Evolutionary conservation across 53 echinoderm and acorn worm genomes (phyloP).

Genomic region (Echinarachnius parma): DNA sequence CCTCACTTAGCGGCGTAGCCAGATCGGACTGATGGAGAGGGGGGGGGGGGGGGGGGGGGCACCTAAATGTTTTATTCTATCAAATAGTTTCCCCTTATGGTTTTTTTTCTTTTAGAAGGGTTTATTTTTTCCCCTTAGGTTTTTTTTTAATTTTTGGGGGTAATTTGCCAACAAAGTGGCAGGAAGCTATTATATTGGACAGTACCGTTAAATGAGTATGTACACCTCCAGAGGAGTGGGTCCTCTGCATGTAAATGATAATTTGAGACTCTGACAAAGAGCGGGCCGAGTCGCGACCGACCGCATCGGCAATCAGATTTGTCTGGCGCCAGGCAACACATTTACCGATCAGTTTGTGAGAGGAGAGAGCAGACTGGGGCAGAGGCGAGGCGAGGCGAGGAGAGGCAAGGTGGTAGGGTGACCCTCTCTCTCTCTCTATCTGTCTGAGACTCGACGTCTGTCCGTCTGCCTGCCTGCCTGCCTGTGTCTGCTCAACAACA

Average conservation of each 20-base stretch:
- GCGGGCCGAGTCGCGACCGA: conserved; percentile 11
- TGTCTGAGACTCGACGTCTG: no score
- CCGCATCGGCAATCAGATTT: conserved; percentile 56
- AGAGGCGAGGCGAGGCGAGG: no score
- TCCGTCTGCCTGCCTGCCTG: no score
- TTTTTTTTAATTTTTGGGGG: background rate
- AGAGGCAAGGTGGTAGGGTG: no score
- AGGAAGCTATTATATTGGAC: no score
- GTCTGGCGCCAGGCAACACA: conserved; percentile 47
- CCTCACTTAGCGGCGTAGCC: no score
- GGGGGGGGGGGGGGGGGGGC: background rate
- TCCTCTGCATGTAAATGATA: conserved; percentile 40
- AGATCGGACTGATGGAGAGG: background rate
- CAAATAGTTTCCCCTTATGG: background rate
- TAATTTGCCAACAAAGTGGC: conserved; percentile 15
- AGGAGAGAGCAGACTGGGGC: no score
- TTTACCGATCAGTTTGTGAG: conserved; percentile 32
- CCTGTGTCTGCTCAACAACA: no score
- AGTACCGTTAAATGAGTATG: no score
- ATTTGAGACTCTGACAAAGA: conserved; percentile 35
- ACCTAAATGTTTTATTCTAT: background rate
- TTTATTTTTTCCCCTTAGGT: background rate
- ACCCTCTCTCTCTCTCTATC: no score
- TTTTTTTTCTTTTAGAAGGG: background rate
- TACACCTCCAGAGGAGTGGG: conserved; percentile 7